A percentile compares a stretch with the other conserved stretches of the same genome.
Conservation (phyloP, 2,797 vertebrate species). For the Sebastes ruberrimus region DNA sequence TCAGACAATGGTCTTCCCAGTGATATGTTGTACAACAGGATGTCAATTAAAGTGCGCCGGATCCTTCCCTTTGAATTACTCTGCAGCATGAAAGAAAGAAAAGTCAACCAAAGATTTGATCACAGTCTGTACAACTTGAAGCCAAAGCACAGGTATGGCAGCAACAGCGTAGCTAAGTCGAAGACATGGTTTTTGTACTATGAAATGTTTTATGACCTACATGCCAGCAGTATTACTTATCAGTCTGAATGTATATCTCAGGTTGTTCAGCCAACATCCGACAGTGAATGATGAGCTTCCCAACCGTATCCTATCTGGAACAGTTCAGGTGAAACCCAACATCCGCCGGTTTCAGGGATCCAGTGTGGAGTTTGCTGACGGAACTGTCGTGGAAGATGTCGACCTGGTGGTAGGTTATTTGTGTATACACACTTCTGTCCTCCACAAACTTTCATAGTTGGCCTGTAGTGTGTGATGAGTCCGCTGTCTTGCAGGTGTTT, state of each 20-base stretch:
- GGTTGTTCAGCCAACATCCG: constrained; percentile 82
- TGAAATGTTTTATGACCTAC: background rate
- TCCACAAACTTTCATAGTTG: background rate
- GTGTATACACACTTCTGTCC: background rate
- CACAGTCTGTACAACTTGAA: constrained; percentile 83
- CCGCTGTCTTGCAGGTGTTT: constrained; percentile 75
- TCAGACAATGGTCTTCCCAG: constrained; percentile 69
- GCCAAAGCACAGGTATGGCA: constrained; percentile 88
- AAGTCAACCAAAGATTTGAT: constrained; percentile 75
- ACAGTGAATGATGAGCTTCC: constrained; percentile 84
- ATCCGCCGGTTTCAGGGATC: constrained; percentile 78
- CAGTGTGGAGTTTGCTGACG: constrained; percentile 83
- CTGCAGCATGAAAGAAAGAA: constrained; percentile 57
- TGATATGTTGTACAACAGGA: constrained; percentile 65
- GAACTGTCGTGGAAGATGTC: constrained; percentile 78
- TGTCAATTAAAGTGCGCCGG: fast-evolving
- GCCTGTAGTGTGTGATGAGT: background rate
- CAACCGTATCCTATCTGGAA: constrained; percentile 84
- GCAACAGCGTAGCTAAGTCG: too few relatives aligned
- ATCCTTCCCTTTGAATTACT: constrained; percentile 54
- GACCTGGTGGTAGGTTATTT: constrained; percentile 76
- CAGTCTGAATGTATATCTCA: constrained; percentile 31
- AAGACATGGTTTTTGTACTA: background rate
- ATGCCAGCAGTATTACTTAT: background rate
- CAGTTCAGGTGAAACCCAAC: constrained; percentile 80